Conservation (phyloP, 2,888 invertebrate species). For the Diplolepis rosae region DNA sequence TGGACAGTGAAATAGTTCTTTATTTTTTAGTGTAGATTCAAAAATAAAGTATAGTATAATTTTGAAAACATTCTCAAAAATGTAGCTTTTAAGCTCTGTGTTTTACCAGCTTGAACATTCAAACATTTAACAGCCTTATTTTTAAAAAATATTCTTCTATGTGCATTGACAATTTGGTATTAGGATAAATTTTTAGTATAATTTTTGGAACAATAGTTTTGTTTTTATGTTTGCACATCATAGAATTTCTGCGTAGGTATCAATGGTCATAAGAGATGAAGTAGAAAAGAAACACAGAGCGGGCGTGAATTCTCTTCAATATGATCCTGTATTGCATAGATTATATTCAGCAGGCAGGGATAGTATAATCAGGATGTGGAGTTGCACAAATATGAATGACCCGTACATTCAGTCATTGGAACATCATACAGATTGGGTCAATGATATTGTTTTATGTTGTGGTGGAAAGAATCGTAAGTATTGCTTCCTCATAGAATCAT, state of each 20-base stretch:
- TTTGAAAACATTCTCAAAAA: no score
- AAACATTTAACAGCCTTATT: no score
- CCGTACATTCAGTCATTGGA: slow-evolving; percentile 97
- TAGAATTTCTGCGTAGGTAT: slow-evolving; percentile 81
- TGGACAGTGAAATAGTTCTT: no score
- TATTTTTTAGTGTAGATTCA: no score
- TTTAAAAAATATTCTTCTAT: no score
- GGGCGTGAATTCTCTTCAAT: slow-evolving; percentile 96
- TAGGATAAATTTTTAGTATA: no score
- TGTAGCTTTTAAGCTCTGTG: no score
- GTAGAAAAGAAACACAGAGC: slow-evolving; percentile 95
- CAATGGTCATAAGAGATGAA: slow-evolving; percentile 98
- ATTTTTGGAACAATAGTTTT: neutral
- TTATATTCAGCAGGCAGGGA: slow-evolving; percentile 98
- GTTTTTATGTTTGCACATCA: neutral
- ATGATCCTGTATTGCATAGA: slow-evolving; percentile 89
- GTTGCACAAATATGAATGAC: slow-evolving; percentile 79
- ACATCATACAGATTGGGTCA: slow-evolving; percentile 99
- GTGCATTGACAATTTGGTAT: no score
- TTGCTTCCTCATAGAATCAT: neutral
- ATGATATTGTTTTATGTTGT: slow-evolving; percentile 98
- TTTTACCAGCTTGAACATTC: no score
- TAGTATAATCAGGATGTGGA: slow-evolving; percentile 96
- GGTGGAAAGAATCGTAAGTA: slow-evolving; percentile 92
- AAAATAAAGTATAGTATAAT: no score